Evolutionary conservation across 2,797 vertebrate genomes (phyloP), one percentile per base, ranked within the genome.

Genomic region (Rhodeus uyekii): DNA sequence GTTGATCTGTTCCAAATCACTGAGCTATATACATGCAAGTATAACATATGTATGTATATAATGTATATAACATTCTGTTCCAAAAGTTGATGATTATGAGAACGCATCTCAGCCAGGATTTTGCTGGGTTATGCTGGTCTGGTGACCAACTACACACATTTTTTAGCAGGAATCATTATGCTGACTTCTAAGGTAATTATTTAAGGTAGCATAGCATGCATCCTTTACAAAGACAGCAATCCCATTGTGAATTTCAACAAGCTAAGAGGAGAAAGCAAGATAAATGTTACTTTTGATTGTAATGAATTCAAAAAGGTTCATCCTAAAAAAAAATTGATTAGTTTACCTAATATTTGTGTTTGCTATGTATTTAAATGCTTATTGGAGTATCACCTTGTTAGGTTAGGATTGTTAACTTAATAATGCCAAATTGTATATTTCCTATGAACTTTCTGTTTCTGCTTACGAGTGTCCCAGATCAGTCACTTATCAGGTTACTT

Each of bases 401-500:
- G 73, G 36, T 76, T 27, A 75, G 50, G n/a, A n/a, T n/a, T n/a
- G n/a, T n/a, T 14, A 61, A 29, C 55, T 53, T 42, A 10, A 38
- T 24, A 75, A 75, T 24, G 22, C 22, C 58, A 42, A 60, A 42
- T 18, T 61, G 2, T 22, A 24, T 13, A 22, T 24, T 2, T 22
- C 60, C 3, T 8, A 12, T 34, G 8, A 46, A 42, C 39, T 5
- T 61, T 18, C 44, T 29, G 24, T 65, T 64, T 29, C 38, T 42
- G 19, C 24, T 44, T 24, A 8, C 34, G 42, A 63, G 22, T 48
- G 76, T 65, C 65, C 60, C 60, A 77, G 61, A 77, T 77, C 42
- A 77, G 60, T 77, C 76, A 77, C 44, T 63, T 65, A 65, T 77
- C 22, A 42, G 36, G 42, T 34, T 63, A 8, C 24, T 63, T 64